Evolutionary conservation across 2,888 invertebrate genomes (phyloP), one percentile per base, ranked within the genome.

Genomic region (Diaphora mendica): DNA sequence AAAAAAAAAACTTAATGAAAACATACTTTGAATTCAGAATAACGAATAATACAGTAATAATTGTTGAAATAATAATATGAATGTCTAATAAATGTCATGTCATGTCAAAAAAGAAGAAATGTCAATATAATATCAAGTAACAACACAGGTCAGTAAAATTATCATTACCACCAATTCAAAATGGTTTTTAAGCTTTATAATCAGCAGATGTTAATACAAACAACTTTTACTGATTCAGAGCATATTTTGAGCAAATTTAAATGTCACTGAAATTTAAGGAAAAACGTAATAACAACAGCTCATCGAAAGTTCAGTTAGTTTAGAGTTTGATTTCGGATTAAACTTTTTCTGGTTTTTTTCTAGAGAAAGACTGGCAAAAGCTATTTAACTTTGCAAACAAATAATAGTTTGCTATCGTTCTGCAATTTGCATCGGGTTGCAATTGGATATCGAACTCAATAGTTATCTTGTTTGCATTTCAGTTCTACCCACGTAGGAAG

Each of bases 381-480:
- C 92, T 90, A 92, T 93, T 92, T 90, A 93, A 93, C 92, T 93
- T 92, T 87, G 83, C 87, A 84, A 85, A 89, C 90, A 90, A 92
- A 92, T 92, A 90, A 90, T 91, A 88, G 85, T 85, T 82, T 75
- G 81, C 85, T 86, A 90, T 91, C 87, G 87, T 83, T 86, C 77
- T 85, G 83, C 85, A 88, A 92, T 93, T 92, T 90, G 91, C 89
- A 91, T 91, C 51, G 23, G 11, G n/a, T 55, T 55, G 51, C 51
- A 82, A 82, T 74, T 77, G 81, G 82, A 85, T 86, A 82, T 83
- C 79, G 83, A 82, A 80, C 74, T 80, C 81, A 82, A 84, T 79
- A 78, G 68, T 66, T 68, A 74, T 67, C 72, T 20, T 69, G 75
- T 77, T 75, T 76, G 73, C 71, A 75, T 74, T 55, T 74, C 39